phyloP scores from a whole-genome alignment of 2,888 invertebrate genomes.

The Sinelater perroti region DNA sequence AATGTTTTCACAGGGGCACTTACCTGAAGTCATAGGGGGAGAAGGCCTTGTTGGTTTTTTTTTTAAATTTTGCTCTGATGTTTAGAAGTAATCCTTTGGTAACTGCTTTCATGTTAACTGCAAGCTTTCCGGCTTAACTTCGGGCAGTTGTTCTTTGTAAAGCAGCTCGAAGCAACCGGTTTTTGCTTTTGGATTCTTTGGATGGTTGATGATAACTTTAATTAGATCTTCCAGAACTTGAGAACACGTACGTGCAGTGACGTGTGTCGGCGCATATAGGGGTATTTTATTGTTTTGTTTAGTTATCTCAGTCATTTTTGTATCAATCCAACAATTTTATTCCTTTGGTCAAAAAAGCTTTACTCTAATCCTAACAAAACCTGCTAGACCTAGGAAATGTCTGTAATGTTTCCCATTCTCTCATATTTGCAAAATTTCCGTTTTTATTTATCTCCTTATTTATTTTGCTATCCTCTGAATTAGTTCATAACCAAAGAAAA shows the following conservation, averaged over 20 bases:
- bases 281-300: too few species aligned
- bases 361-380: too few species aligned
- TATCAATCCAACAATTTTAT: too few species aligned
- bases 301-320: too few species aligned
- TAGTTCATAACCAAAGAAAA: too few species aligned
- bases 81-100: constrained; percentile 40
- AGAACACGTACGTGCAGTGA: constrained; percentile 85
- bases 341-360: too few species aligned
- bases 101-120: constrained; percentile 39
- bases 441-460: too few species aligned
- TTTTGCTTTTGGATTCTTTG: constrained; percentile 57
- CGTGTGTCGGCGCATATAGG: constrained; percentile 80
- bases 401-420: too few species aligned
- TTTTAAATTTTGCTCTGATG: constrained; percentile 29
- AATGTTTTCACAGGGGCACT: constrained; percentile 22
- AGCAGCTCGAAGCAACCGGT: constrained; percentile 69
- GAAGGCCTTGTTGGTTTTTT: background rate
- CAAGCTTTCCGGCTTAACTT: constrained; percentile 7
- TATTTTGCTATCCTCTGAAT: too few species aligned
- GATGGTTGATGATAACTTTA: constrained; percentile 71
- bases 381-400: too few species aligned
- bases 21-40: too few species aligned
- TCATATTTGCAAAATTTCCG: too few species aligned
- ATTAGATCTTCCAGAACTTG: constrained; percentile 83
- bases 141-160: constrained; percentile 46